phyloP scores from a whole-genome alignment of 2,113 vertebrate genomes.

The Globicephala melas region DNA sequence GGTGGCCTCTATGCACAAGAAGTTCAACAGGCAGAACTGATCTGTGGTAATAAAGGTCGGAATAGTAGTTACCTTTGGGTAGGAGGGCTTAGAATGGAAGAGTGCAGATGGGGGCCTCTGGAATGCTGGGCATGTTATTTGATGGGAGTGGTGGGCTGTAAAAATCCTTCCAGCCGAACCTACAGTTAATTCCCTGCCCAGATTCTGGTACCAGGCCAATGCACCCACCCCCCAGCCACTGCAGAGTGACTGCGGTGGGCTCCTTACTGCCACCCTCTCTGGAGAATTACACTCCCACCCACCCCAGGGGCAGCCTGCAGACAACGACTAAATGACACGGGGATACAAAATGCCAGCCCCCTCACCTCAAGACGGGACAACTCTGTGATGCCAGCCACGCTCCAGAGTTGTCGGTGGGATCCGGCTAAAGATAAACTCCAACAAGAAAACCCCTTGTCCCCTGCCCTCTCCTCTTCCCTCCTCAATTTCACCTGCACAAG shows the following conservation, averaged over 20 bases:
- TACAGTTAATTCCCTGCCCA: neutral
- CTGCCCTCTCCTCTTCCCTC: neutral
- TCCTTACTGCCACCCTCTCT: too few species aligned
- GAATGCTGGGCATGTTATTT: neutral
- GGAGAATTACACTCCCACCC: neutral
- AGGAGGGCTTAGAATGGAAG: fast-evolving
- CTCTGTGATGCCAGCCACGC: neutral
- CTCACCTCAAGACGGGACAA: neutral
- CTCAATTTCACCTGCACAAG: neutral
- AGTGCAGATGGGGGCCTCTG: too few species aligned
- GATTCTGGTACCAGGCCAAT: neutral
- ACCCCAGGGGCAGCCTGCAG: neutral
- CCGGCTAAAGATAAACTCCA: neutral
- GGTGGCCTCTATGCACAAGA: fast-evolving
- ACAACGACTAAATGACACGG: neutral
- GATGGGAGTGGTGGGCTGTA: neutral
- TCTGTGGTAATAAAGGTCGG: fast-evolving
- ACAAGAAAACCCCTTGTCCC: neutral
- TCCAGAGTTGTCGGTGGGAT: fast-evolving
- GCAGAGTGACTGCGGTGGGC: neutral
- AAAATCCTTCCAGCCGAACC: neutral
- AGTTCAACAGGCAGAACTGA: neutral
- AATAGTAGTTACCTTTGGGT: neutral
- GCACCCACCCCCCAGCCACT: too few species aligned
- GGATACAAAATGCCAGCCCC: neutral